These are phyloP conservation scores for Etheostoma spectabile DNA, from an alignment of 2,113 vertebrate genomes.

Conservation along the genomic window DNA sequence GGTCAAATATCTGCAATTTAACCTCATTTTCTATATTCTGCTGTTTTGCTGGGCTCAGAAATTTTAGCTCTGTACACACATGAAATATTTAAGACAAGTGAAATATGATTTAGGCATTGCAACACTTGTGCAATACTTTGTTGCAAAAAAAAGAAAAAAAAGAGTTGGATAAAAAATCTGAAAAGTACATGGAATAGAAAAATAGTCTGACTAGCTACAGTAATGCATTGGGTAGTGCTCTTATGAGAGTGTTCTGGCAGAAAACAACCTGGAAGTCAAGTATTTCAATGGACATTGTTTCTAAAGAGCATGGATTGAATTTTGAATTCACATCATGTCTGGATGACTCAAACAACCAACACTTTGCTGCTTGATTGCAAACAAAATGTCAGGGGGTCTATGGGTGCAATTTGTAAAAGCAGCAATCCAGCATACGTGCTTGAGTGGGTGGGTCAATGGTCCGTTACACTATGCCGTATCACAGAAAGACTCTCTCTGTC, in stretches of 20 bases:
- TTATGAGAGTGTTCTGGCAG: conserved; percentile 14
- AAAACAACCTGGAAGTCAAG: conserved; percentile 42
- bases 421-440: conserved; percentile 66
- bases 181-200: not conserved
- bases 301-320: conserved; percentile 45
- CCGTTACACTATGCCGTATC: conserved; percentile 58
- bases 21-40: not conserved
- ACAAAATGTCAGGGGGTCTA: conserved; percentile 73
- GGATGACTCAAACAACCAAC: conserved; percentile 55
- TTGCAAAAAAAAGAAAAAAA: not conserved
- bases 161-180: not conserved
- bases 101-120: not conserved
- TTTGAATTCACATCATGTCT: conserved; percentile 67
- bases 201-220: not conserved
- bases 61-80: not conserved
- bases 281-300: conserved; percentile 45
- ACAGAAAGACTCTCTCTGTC: conserved; percentile 46
- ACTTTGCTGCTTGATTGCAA: conserved; percentile 72
- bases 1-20: not conserved
- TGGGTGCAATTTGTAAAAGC: conserved; percentile 77
- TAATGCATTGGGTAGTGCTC: conserved; percentile 9
- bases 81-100: not conserved
- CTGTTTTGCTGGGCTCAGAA: not conserved
- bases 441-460: conserved; percentile 75
- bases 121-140: not conserved